Percentiles rank a stretch among this genome's conserved stretches.
Conservation (phyloP, 2,888 invertebrate species). For the Hipparchia sbordonii region DNA sequence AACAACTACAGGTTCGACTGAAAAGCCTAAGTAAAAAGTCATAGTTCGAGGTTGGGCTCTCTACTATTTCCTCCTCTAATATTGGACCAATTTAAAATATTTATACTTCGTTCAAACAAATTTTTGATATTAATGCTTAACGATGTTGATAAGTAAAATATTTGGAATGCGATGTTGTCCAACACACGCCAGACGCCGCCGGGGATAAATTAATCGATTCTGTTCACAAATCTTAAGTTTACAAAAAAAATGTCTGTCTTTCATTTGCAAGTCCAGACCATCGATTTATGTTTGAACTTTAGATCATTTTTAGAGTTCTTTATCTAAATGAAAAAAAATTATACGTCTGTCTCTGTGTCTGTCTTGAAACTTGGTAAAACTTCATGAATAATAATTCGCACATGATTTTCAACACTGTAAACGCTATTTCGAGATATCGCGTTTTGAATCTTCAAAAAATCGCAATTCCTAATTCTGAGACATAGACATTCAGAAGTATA, state of each 20-base stretch:
- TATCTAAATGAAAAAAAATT: not conserved
- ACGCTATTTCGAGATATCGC: no score
- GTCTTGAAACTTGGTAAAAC: not conserved
- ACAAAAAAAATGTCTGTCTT: slow-evolving; percentile 3
- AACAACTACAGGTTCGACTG: no score
- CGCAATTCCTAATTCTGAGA: no score
- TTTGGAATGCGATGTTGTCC: slow-evolving; percentile 2
- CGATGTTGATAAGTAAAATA: slow-evolving; percentile 9
- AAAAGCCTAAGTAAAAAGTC: no score
- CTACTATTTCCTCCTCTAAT: no score
- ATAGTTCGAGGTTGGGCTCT: no score
- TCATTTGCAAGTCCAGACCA: not conserved
- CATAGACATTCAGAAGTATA: no score
- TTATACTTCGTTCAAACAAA: slow-evolving; percentile 1
- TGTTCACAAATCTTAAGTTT: slow-evolving; percentile 11
- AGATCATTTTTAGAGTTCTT: no score
- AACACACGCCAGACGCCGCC: slow-evolving; percentile 6
- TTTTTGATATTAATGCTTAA: slow-evolving; percentile 2
- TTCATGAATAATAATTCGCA: no score
- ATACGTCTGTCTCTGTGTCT: not conserved
- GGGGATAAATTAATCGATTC: slow-evolving; percentile 8
- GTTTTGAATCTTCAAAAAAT: no score
- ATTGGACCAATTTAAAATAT: not conserved
- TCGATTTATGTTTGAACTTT: not conserved
- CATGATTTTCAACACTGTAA: no score